A percentile compares a stretch with the other conserved stretches of the same genome.
These are phyloP conservation scores for Cephus pulcher DNA, from an alignment of 2,888 invertebrate species.

Conservation along the genomic window DNA sequence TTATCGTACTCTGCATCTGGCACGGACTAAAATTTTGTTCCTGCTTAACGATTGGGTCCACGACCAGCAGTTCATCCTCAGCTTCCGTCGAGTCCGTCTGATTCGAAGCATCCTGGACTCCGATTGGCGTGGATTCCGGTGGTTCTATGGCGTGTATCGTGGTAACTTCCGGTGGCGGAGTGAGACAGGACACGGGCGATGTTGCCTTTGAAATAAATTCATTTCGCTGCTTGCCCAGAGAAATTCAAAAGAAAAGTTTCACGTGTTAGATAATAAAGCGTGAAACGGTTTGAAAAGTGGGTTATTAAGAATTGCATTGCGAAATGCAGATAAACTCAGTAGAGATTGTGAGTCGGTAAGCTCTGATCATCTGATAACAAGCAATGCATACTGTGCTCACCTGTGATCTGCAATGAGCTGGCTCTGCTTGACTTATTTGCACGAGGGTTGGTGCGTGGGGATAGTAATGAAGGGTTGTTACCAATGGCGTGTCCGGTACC, in stretches of 20 bases:
- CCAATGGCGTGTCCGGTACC: conserved; percentile 56
- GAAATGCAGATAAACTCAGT: background rate
- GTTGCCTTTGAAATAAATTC: conserved; percentile 66
- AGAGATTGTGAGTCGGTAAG: background rate
- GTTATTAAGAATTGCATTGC: background rate
- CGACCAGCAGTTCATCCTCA: conserved; percentile 46
- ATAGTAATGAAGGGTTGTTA: conserved; percentile 61
- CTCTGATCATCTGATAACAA: background rate
- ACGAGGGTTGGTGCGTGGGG: conserved; percentile 60
- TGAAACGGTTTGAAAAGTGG: background rate
- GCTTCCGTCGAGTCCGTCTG: conserved; percentile 80
- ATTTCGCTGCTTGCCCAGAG: conserved; percentile 49
- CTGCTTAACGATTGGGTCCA: conserved; percentile 51
- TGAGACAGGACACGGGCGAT: conserved; percentile 71
- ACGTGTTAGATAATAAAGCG: background rate
- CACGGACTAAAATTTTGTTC: conserved; percentile 53
- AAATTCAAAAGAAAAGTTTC: conserved; percentile 1
- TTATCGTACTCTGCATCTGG: conserved; percentile 38
- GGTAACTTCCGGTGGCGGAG: conserved; percentile 73
- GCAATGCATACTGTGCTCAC: conserved; percentile 32
- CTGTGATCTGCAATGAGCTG: conserved; percentile 60
- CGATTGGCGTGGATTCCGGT: conserved; percentile 69
- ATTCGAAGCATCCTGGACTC: conserved; percentile 85
- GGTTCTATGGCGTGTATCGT: conserved; percentile 59
- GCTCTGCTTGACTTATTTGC: conserved; percentile 60